Base-by-base conservation (phyloP, 2,888 invertebrate species). In the Sipha maydis region DNA sequence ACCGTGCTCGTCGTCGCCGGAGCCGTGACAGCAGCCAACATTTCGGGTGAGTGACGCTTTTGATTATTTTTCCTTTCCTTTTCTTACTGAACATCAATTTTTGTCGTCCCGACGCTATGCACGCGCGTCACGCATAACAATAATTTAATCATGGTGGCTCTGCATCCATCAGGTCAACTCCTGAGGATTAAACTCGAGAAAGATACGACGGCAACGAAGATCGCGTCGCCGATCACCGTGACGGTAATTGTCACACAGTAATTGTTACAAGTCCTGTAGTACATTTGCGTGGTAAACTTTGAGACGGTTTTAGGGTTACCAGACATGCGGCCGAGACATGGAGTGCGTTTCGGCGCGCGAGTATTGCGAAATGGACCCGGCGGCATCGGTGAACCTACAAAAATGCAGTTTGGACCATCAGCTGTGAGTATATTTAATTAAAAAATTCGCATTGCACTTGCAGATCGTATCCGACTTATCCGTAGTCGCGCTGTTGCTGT, bases 321-420 rank as follows among this genome's bases (percentile, higher is more conserved):
- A 21, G 28, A 1, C 14, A 21, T 88, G 86, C 61, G 61, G 31
- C 61, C 71, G 14, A 31, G 28, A 31, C 28, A n/a, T 75, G 14
- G 75, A 80, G 31, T 88, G 86, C 28, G 80, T 88, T 56, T 75
- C 61, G n/a, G 28, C n/a, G 3, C 19, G 19, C 11, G 79, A 82
- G 41, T 28, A 28, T 28, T 88, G 86, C 31, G 73, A 73, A 17
- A 3, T 75, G 14, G 28, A 28, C 41, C 17, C 54, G 21, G 48
- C n/a, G 17, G 69, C 19, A 56, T 21, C 75, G 4, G 34, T 7
- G 61, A 80, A 73, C 7, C 61, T 67, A 61, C 54, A 61, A 31
- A 88, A 88, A 80, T 88, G 86, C 31, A 25, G 31, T 75, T 41
- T 34, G 19, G 28, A 38, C 7, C 56, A 41, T 14, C 80, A 88